A percentile compares a stretch with the other conserved stretches of the same genome.
Evolutionary conservation across 2,797 vertebrate genomes (phyloP).

Genomic region (Todus mexicanus): DNA sequence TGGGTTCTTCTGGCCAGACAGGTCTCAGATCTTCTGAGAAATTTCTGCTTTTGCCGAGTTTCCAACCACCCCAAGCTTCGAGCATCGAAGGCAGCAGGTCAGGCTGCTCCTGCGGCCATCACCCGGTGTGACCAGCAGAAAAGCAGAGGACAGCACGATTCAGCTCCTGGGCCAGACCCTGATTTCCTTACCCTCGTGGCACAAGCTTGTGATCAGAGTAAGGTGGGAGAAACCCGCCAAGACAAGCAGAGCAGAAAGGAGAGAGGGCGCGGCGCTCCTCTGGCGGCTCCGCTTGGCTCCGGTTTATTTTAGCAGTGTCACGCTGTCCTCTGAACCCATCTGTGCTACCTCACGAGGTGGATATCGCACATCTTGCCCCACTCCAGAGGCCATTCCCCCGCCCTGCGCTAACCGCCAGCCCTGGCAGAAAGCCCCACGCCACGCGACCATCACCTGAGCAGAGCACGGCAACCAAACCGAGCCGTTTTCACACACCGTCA

Average conservation of each 20-base stretch:
- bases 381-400: background rate
- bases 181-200: fast-evolving
- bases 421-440: background rate
- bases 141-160: background rate
- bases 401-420: fast-evolving
- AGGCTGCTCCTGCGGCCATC: fast-evolving
- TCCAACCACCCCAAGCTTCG: no score
- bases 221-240: fast-evolving
- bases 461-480: background rate
- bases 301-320: fast-evolving
- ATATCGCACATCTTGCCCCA: fast-evolving
- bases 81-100: fast-evolving
- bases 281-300: fast-evolving
- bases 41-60: background rate
- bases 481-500: fast-evolving
- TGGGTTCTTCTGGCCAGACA: background rate
- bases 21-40: background rate
- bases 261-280: background rate
- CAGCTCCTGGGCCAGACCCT: background rate
- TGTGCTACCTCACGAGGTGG: background rate
- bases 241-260: background rate
- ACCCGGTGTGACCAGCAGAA: background rate
- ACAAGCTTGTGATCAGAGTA: background rate
- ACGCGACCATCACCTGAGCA: fast-evolving
- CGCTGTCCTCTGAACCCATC: fast-evolving